Evolutionary conservation across 2,797 vertebrate genomes (phyloP).

Genomic region (Picus viridis): DNA sequence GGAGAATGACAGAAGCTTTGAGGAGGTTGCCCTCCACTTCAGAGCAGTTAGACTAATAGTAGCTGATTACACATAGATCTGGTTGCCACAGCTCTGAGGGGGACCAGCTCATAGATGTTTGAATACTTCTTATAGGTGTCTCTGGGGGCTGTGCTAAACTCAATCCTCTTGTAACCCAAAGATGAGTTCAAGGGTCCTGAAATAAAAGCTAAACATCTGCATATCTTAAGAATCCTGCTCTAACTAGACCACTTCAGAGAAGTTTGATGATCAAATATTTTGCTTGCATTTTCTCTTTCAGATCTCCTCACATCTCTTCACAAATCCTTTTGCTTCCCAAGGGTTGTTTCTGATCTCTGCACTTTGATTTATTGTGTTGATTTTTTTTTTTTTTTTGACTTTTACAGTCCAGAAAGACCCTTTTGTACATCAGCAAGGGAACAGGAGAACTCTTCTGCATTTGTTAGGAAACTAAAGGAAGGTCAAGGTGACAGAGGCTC

Average conservation of each 20-base stretch:
- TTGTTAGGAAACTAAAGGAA: background rate
- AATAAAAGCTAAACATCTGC: background rate
- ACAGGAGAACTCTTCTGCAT: background rate
- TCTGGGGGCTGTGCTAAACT: background rate
- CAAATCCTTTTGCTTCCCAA: background rate
- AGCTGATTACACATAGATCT: background rate
- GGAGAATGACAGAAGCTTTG: background rate
- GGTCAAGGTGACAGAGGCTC: background rate
- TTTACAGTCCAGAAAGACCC: background rate
- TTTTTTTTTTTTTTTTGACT: background rate
- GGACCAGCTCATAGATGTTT: background rate
- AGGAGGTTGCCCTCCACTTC: background rate
- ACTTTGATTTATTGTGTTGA: background rate
- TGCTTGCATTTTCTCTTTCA: conserved; percentile 5
- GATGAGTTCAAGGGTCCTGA: background rate
- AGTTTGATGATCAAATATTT: conserved; percentile 35
- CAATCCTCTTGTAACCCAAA: background rate
- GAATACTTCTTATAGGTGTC: background rate
- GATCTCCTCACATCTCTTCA: background rate
- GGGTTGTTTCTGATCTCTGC: background rate
- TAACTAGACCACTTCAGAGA: background rate
- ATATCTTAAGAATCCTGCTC: background rate
- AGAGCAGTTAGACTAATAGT: background rate
- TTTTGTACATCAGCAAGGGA: background rate
- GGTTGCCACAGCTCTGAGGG: background rate